Percentiles rank a stretch among this genome's conserved stretches.
These are phyloP conservation scores for Xanthorhoe designata DNA, from an alignment of 2,888 invertebrate species.

Conservation along the genomic window DNA sequence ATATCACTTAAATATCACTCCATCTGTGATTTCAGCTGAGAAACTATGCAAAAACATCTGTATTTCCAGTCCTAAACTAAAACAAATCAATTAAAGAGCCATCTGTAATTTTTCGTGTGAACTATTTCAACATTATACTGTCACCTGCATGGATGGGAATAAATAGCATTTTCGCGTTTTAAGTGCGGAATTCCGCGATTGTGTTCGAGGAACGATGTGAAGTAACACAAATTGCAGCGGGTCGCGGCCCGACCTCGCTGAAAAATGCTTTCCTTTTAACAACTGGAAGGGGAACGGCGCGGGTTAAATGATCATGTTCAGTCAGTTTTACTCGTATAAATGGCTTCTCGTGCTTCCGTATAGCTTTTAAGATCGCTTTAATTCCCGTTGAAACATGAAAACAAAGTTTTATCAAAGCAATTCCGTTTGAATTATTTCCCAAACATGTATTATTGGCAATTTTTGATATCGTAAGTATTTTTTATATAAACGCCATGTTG, in stretches of 20 bases:
- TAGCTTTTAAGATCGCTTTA: constrained; percentile 39
- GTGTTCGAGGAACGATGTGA: constrained; percentile 61
- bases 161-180: constrained; percentile 68
- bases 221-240: constrained; percentile 70
- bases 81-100: too few species aligned
- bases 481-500: not conserved
- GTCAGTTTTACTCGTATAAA: constrained; percentile 62
- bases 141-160: constrained; percentile 64
- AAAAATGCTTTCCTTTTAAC: constrained; percentile 72
- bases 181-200: constrained; percentile 63
- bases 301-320: constrained; percentile 72
- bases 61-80: too few species aligned
- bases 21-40: too few species aligned
- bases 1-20: too few species aligned
- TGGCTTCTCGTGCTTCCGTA: constrained; percentile 47
- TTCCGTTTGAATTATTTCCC: constrained; percentile 13
- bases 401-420: constrained; percentile 28
- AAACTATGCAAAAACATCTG: too few species aligned
- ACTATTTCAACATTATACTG: too few species aligned
- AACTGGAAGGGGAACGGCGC: constrained; percentile 58
- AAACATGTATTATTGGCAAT: not conserved
- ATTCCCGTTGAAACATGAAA: constrained; percentile 31
- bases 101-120: too few species aligned
- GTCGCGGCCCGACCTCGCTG: constrained; percentile 56
- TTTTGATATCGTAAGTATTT: not conserved